Percentiles rank a stretch among this genome's conserved stretches.
These are phyloP conservation scores for Drosophila dunni DNA, from an alignment of 1,140 invertebrate genomes.

Conservation along the genomic window DNA sequence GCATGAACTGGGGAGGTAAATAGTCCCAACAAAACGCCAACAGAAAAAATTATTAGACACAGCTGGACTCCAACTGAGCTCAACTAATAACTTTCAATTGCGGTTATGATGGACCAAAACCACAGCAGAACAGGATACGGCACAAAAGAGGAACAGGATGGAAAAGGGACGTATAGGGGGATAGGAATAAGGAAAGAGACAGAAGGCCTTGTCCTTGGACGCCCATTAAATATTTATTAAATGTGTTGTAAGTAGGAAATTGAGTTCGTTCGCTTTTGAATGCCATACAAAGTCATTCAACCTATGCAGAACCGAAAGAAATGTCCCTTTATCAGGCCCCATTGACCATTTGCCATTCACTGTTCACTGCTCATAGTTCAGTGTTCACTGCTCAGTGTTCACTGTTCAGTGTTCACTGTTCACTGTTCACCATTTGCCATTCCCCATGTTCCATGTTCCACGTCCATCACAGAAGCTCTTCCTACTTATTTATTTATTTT, in stretches of 20 bases:
- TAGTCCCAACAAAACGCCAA: too few relatives aligned
- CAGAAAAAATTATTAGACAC: conserved; percentile 42
- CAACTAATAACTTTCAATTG: conserved; percentile 57
- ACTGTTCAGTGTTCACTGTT: neutral
- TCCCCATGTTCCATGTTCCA: neutral
- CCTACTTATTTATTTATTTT: conserved; percentile 40
- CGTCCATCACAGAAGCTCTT: conserved; percentile 20
- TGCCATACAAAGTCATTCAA: conserved; percentile 57
- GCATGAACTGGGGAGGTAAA: conserved; percentile 1
- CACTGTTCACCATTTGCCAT: conserved; percentile 4
- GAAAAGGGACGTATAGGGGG: too few relatives aligned
- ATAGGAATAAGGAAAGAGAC: too few relatives aligned
- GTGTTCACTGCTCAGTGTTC: conserved; percentile 12
- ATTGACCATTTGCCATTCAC: conserved; percentile 16
- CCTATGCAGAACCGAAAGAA: conserved; percentile 7
- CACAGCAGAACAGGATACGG: neutral
- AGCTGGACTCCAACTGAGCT: conserved; percentile 52
- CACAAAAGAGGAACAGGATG: neutral
- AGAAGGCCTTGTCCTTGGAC: conserved; percentile 40
- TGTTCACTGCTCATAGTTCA: neutral
- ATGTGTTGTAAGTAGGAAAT: conserved; percentile 65
- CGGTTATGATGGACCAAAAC: conserved; percentile 44
- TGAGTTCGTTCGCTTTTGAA: conserved; percentile 51
- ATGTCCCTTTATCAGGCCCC: conserved; percentile 27
- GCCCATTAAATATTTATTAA: conserved; percentile 59